A percentile compares a stretch with the other conserved stretches of the same genome.
Evolutionary conservation across 2,888 invertebrate genomes (phyloP).

Genomic region (Hypsopygia costalis): DNA sequence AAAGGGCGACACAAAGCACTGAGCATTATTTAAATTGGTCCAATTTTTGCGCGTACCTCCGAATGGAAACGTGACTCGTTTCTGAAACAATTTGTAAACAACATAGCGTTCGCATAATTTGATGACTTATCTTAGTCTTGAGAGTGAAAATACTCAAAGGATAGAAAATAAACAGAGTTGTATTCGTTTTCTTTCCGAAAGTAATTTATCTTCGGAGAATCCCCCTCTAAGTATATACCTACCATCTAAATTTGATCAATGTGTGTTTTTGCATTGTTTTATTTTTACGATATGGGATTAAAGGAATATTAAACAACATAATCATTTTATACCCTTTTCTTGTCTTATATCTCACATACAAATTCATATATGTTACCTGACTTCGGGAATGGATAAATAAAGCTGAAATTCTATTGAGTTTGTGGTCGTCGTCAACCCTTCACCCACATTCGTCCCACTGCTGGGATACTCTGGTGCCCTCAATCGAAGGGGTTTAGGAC

Average conservation of each 20-base stretch:
- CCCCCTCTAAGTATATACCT: slow-evolving; percentile 12
- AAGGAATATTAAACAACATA: too few relatives aligned
- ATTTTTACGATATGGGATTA: too few relatives aligned
- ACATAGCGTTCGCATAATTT: slow-evolving; percentile 54
- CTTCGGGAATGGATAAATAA: too few relatives aligned
- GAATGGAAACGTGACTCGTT: slow-evolving; percentile 51
- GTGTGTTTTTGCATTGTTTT: background rate
- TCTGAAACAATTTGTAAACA: slow-evolving; percentile 57
- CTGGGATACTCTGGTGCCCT: too few relatives aligned
- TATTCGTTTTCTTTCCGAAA: slow-evolving; percentile 30
- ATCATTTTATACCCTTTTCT: too few relatives aligned
- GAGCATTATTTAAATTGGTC: slow-evolving; percentile 47
- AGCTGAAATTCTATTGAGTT: too few relatives aligned
- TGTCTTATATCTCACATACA: too few relatives aligned
- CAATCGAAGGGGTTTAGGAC: too few relatives aligned
- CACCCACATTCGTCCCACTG: too few relatives aligned
- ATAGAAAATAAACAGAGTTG: slow-evolving; percentile 34
- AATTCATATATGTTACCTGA: too few relatives aligned
- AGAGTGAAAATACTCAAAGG: slow-evolving; percentile 39
- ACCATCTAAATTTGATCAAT: slow-evolving; percentile 3
- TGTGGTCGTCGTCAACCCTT: too few relatives aligned
- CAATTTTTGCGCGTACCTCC: slow-evolving; percentile 46
- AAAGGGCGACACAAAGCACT: slow-evolving; percentile 24
- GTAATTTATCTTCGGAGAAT: slow-evolving; percentile 26
- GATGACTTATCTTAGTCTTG: slow-evolving; percentile 54